phyloP scores from a whole-genome alignment of 2,888 invertebrate species.

The Conchocele bisecta region DNA sequence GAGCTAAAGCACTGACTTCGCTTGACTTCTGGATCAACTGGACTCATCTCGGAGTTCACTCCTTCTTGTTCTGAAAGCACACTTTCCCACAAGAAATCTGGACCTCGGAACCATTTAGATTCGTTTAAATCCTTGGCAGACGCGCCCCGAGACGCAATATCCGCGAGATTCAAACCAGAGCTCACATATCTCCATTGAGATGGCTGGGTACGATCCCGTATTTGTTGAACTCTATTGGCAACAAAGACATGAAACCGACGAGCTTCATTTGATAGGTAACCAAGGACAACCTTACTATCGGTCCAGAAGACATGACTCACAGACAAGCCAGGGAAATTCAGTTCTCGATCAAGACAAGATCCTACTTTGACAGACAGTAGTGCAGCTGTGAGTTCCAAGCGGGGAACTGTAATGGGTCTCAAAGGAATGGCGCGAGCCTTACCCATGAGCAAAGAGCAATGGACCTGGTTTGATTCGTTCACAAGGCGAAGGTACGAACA shows the following conservation, averaged over 20 bases:
- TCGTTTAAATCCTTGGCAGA: conserved; percentile 18
- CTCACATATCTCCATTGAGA: conserved; percentile 57
- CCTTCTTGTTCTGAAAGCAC: neutral
- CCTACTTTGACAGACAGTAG: conserved; percentile 22
- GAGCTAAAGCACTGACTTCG: neutral
- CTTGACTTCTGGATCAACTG: conserved; percentile 16
- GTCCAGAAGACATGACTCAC: conserved; percentile 25
- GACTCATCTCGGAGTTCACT: neutral
- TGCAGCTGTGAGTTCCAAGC: conserved; percentile 50
- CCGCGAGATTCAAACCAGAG: conserved; percentile 58
- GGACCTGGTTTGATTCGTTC: conserved; percentile 17
- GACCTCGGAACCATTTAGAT: conserved; percentile 45
- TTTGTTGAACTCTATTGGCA: conserved; percentile 57
- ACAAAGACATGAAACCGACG: conserved; percentile 60
- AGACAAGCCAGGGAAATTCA: too few species aligned
- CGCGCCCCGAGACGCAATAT: conserved; percentile 52
- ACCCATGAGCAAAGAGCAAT: conserved; percentile 48
- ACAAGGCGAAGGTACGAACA: conserved; percentile 39
- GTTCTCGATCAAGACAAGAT: conserved; percentile 9
- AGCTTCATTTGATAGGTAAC: conserved; percentile 33
- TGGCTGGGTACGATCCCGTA: conserved; percentile 40
- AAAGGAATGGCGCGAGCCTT: conserved; percentile 45
- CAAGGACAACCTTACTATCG: conserved; percentile 31
- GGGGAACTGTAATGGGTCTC: conserved; percentile 32
- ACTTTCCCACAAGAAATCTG: conserved; percentile 27